phyloP scores from a whole-genome alignment of 2,797 vertebrate species.

The Enteromius thamalakanensis region DNA sequence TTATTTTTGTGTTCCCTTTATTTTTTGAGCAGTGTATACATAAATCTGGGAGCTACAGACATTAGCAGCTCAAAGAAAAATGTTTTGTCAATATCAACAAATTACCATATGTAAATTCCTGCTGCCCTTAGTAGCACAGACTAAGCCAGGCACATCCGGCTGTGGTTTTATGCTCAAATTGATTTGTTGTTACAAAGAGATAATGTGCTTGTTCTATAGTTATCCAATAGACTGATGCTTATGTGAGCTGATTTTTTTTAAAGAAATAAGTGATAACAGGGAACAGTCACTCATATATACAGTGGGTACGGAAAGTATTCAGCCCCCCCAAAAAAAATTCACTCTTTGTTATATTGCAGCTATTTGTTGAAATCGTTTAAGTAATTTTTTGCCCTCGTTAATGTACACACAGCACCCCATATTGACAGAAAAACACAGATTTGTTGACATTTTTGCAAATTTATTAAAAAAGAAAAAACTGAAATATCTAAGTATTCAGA shows the following conservation, averaged over 20 bases:
- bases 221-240: slow-evolving; percentile 9
- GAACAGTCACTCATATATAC: not conserved
- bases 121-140: not conserved
- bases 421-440: too few relatives aligned
- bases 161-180: slow-evolving; percentile 62
- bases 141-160: slow-evolving; percentile 1
- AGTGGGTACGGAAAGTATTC: too few relatives aligned
- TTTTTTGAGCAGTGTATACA: too few relatives aligned
- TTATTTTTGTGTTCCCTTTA: too few relatives aligned
- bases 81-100: slow-evolving; percentile 38
- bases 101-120: slow-evolving; percentile 32
- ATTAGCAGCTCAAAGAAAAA: slow-evolving; percentile 4
- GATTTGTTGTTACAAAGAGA: slow-evolving; percentile 66
- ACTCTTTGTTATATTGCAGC: too few relatives aligned
- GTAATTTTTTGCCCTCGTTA: too few relatives aligned
- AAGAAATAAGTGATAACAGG: not conserved
- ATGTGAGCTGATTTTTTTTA: slow-evolving; percentile 4
- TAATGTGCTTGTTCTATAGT: slow-evolving; percentile 64
- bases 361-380: too few relatives aligned
- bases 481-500: too few relatives aligned
- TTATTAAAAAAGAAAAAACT: too few relatives aligned
- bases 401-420: too few relatives aligned
- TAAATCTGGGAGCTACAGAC: slow-evolving; percentile 7
- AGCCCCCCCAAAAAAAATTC: too few relatives aligned
- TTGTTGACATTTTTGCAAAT: too few relatives aligned